Evolutionary conservation across 2,113 vertebrate species (phyloP).

Genomic region (Corythornis cristatus): DNA sequence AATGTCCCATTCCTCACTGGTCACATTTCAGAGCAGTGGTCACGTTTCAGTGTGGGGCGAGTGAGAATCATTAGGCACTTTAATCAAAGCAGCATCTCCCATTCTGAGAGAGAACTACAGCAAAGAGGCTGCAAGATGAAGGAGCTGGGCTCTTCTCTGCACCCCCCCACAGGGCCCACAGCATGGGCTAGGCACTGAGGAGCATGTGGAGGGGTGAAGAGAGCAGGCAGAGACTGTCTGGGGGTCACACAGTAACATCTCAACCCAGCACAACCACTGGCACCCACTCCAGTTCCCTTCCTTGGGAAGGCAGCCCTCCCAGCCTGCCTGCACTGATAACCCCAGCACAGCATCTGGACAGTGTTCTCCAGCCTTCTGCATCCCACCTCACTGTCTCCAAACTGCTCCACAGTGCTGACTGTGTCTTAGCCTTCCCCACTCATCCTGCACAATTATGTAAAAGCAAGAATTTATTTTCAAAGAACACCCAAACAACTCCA

Average conservation of each 20-base stretch:
- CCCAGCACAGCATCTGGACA: neutral
- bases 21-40: neutral
- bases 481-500: rapidly evolving
- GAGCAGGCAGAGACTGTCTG: neutral
- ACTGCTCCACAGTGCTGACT: neutral
- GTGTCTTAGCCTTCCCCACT: neutral
- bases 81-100: conserved; percentile 47
- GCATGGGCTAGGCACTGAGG: neutral
- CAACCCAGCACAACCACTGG: neutral
- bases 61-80: conserved; percentile 61
- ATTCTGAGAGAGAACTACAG: neutral
- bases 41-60: conserved; percentile 61
- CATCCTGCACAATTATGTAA: neutral
- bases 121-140: neutral
- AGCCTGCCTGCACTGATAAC: neutral
- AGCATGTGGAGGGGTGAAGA: rapidly evolving
- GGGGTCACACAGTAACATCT: neutral
- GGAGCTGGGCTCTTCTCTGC: neutral
- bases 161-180: neutral
- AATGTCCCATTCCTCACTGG: neutral
- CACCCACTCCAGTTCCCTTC: neutral
- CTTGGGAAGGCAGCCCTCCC: neutral
- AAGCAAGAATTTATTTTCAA: neutral
- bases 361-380: neutral
- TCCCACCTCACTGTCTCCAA: neutral